Evolutionary conservation across 2,113 vertebrate species (phyloP).

Genomic region (Morphnarchus princeps): DNA sequence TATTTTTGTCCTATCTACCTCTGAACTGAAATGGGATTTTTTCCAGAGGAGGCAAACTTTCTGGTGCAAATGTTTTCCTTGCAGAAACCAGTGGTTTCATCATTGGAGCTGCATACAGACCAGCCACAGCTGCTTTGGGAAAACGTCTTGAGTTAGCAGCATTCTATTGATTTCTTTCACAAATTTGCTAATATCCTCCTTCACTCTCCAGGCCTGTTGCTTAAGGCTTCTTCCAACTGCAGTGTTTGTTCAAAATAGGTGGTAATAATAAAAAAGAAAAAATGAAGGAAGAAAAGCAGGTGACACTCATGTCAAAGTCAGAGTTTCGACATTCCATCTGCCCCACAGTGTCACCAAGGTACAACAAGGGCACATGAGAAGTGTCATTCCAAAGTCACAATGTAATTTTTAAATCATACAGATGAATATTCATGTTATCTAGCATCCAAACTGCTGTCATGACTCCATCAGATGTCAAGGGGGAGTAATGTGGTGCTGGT

Average conservation of each 20-base stretch:
- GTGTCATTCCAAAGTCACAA: conserved; percentile 51
- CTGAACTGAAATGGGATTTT: background rate
- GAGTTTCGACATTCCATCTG: conserved; percentile 50
- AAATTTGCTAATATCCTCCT: background rate
- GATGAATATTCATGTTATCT: conserved; percentile 71
- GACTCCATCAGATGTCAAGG: conserved; percentile 50
- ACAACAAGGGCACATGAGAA: background rate
- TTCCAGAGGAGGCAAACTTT: background rate
- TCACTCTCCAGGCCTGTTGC: background rate
- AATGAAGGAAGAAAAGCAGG: background rate
- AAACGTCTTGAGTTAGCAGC: background rate
- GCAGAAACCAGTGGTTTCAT: background rate
- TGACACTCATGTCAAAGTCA: background rate
- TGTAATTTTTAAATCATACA: background rate
- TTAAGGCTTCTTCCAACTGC: background rate
- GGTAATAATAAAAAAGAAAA: background rate
- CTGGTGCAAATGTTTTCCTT: background rate
- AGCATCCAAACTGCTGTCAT: conserved; percentile 47
- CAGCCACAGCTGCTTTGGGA: background rate
- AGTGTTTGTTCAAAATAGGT: background rate
- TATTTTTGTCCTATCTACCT: background rate
- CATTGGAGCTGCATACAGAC: background rate
- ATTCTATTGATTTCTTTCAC: background rate
- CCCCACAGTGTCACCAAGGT: background rate
- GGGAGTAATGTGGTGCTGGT: conserved; percentile 47